These are phyloP conservation scores for Falco peregrinus DNA, from an alignment of 2,797 vertebrate species.

Conservation along the genomic window DNA sequence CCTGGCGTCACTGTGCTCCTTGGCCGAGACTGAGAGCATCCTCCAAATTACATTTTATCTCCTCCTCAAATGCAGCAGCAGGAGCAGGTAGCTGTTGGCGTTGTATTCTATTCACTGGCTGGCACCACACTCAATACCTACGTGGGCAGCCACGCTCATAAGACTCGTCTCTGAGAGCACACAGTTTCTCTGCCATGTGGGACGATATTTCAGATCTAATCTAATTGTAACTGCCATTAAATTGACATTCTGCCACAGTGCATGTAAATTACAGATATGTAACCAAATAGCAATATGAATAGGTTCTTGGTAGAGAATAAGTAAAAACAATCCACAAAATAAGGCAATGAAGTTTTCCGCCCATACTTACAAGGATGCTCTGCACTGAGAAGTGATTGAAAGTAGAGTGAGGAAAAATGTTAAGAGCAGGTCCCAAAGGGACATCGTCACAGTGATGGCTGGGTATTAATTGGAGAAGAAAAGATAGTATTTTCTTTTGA, in stretches of 20 bases:
- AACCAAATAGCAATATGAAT: background rate
- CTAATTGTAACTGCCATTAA: background rate
- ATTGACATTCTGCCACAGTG: background rate
- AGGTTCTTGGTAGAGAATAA: background rate
- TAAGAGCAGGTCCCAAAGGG: background rate
- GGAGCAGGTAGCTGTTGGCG: background rate
- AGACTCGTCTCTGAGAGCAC: background rate
- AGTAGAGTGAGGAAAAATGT: background rate
- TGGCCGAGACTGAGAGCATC: background rate
- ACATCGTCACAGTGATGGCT: background rate
- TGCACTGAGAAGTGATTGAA: background rate
- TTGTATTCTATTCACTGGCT: background rate
- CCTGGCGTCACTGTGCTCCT: background rate
- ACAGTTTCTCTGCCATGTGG: background rate
- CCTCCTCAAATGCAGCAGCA: background rate
- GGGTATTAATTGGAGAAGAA: background rate
- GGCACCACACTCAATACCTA: background rate
- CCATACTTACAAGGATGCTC: background rate
- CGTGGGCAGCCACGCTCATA: rapidly evolving
- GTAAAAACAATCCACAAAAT: background rate
- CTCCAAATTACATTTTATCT: background rate
- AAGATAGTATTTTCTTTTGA: background rate
- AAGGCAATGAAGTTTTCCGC: background rate
- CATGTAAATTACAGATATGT: background rate
- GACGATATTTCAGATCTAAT: background rate